Evolutionary conservation across 2,113 vertebrate genomes (phyloP).

Genomic region (Pavo muticus): DNA sequence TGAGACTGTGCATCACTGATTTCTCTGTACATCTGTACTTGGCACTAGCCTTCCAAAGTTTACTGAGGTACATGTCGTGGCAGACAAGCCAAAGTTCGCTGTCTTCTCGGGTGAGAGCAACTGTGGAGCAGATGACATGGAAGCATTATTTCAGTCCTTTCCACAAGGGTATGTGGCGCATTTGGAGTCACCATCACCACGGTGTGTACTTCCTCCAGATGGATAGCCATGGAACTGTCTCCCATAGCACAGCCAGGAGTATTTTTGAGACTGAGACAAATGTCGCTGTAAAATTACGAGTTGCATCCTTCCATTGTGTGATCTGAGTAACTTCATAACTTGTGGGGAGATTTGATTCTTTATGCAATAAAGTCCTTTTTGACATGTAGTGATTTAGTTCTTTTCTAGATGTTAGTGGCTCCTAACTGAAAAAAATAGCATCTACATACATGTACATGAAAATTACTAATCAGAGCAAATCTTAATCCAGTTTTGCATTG

Average conservation of each 20-base stretch:
- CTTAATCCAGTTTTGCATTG: background rate
- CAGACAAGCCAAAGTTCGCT: background rate
- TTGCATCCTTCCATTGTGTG: background rate
- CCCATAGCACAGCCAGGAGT: accelerated
- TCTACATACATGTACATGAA: background rate
- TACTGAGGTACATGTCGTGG: too few species aligned
- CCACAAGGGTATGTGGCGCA: background rate
- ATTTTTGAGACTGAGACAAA: background rate
- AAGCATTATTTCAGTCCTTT: background rate
- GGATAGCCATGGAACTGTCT: background rate
- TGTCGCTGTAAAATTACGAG: accelerated
- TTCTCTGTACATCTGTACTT: background rate
- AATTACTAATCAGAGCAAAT: background rate
- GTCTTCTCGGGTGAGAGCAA: background rate
- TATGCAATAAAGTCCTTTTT: background rate
- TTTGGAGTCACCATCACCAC: background rate
- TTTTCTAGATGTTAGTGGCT: background rate
- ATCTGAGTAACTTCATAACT: background rate
- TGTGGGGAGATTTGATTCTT: background rate
- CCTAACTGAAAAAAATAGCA: background rate
- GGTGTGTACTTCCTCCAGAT: background rate
- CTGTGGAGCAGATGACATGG: background rate
- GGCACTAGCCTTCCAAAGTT: background rate
- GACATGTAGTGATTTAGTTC: background rate
- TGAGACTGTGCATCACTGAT: accelerated